Evolutionary conservation across 2,113 vertebrate genomes (phyloP).

Genomic region (Eudyptes chrysolophus): DNA sequence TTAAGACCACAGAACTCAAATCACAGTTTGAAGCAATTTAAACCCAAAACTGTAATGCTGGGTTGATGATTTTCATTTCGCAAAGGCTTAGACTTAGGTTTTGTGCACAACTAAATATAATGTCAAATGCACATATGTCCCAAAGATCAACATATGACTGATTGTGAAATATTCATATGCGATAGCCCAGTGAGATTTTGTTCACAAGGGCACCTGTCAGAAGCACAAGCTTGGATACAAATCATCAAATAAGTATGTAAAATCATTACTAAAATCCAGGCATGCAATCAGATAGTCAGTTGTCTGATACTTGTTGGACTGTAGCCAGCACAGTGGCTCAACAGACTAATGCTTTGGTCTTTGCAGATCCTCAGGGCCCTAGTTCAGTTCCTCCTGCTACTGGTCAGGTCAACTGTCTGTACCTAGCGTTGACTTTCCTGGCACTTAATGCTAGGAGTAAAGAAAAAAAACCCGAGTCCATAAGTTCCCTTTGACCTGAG

Average conservation of each 20-base stretch:
- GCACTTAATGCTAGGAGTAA: conserved; percentile 45
- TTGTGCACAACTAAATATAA: conserved; percentile 49
- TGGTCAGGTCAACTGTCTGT: conserved; percentile 47
- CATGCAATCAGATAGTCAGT: conserved; percentile 30
- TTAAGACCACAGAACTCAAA: not conserved
- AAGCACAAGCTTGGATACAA: conserved; percentile 61
- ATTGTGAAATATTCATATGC: conserved; percentile 62
- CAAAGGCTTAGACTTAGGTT: conserved; percentile 46
- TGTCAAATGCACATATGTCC: conserved; percentile 52
- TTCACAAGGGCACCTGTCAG: conserved; percentile 69
- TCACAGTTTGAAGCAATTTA: not conserved
- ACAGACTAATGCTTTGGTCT: conserved; percentile 33
- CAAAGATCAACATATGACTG: conserved; percentile 56
- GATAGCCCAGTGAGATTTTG: conserved; percentile 43
- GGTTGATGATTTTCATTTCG: conserved; percentile 31
- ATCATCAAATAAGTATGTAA: conserved; percentile 60
- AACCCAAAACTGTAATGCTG: not conserved
- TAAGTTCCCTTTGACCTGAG: conserved; percentile 60
- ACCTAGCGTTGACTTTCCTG: conserved; percentile 46
- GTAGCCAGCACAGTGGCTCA: conserved; percentile 49
- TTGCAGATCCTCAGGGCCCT: conserved; percentile 30
- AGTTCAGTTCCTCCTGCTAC: conserved; percentile 44
- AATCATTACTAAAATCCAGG: conserved; percentile 50
- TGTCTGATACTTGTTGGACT: conserved; percentile 41
- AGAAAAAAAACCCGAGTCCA: conserved; percentile 5